Conservation (phyloP, 2,113 vertebrate species). For the Elgaria multicarinata region DNA sequence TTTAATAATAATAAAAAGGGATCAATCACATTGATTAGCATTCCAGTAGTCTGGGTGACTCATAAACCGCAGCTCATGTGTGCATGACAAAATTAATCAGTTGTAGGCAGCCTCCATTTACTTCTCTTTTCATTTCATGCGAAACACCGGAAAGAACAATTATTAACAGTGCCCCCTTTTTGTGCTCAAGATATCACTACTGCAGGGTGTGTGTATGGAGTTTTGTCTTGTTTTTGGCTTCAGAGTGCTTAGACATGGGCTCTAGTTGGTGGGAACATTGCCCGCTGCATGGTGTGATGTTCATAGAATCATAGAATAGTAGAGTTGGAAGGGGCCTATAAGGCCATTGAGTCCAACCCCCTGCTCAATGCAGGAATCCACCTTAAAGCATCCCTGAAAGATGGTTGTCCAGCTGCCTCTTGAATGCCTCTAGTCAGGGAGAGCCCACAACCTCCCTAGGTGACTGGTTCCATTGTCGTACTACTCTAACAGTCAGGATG, state of each 20-base stretch:
- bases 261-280: constrained; percentile 69
- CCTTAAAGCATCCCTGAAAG: no score
- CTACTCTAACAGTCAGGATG: no score
- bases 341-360: no score
- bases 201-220: not conserved
- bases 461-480: no score
- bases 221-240: constrained; percentile 47
- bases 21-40: constrained; percentile 79
- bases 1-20: constrained; percentile 80
- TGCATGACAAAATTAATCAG: constrained; percentile 57
- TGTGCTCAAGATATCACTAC: not conserved
- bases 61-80: constrained; percentile 63
- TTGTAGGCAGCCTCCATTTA: constrained; percentile 58
- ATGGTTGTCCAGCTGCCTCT: no score
- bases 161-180: constrained; percentile 48
- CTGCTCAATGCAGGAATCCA: no score
- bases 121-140: constrained; percentile 57
- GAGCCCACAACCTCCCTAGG: no score
- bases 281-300: constrained; percentile 56
- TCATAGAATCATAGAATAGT: no score
- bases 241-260: constrained; percentile 62
- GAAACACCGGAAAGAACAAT: constrained; percentile 54
- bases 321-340: no score
- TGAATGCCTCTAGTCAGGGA: no score
- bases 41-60: constrained; percentile 61